These are phyloP conservation scores for Diarsia rubi DNA, from an alignment of 2,888 invertebrate genomes.

Conservation along the genomic window DNA sequence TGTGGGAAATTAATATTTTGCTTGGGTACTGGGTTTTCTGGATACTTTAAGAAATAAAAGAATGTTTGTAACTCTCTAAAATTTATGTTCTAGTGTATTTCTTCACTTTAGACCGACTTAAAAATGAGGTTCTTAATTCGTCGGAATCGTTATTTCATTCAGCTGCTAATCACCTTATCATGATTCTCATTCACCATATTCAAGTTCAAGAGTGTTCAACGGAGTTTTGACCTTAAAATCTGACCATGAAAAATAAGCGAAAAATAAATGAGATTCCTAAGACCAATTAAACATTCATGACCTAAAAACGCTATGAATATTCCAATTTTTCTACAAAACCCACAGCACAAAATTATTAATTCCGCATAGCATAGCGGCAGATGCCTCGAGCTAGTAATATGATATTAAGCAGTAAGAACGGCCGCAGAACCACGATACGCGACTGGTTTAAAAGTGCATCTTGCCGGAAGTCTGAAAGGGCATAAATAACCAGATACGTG, in stretches of 20 bases:
- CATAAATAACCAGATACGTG: slow-evolving; percentile 64
- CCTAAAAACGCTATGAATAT: slow-evolving; percentile 18
- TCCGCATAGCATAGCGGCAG: slow-evolving; percentile 24
- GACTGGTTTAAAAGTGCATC: slow-evolving; percentile 56
- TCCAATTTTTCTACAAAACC: slow-evolving; percentile 28
- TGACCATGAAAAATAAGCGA: neutral
- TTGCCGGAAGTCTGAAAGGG: slow-evolving; percentile 50
- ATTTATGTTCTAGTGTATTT: neutral
- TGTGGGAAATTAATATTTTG: neutral
- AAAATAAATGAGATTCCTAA: neutral
- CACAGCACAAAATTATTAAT: slow-evolving; percentile 31
- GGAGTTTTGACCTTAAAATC: neutral
- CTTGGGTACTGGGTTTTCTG: too few species aligned
- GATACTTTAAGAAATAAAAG: neutral
- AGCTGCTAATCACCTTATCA: neutral
- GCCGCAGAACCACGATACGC: slow-evolving; percentile 43
- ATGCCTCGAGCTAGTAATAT: slow-evolving; percentile 46
- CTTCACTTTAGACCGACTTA: neutral
- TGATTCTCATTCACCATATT: neutral
- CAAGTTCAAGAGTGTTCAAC: too few species aligned
- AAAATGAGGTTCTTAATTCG: neutral
- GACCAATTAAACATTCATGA: slow-evolving; percentile 10
- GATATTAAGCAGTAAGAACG: slow-evolving; percentile 45
- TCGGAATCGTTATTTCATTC: neutral
- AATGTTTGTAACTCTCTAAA: neutral